Conservation (phyloP, 2,888 invertebrate genomes). For the Furcula furcula region DNA sequence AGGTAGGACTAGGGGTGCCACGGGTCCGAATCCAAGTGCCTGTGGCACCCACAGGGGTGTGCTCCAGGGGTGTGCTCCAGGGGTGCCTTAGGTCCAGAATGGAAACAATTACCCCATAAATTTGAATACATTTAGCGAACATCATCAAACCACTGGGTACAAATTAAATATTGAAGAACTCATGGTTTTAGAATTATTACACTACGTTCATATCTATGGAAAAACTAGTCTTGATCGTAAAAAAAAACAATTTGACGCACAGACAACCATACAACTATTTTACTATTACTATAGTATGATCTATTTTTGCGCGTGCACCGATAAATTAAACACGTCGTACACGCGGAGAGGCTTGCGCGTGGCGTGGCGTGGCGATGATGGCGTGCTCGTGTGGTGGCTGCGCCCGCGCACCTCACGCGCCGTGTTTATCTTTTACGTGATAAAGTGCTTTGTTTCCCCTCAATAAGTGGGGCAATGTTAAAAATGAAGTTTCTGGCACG, state of each 20-base stretch:
- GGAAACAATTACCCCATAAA: too few species aligned
- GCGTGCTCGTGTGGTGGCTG: neutral
- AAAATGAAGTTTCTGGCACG: conserved; percentile 1
- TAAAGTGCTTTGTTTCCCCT: neutral
- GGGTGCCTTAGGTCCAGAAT: too few species aligned
- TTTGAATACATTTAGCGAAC: too few species aligned
- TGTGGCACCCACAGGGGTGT: too few species aligned
- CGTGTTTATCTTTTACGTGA: conserved; percentile 14
- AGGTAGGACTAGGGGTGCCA: too few species aligned
- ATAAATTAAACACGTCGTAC: conserved; percentile 27
- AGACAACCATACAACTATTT: neutral
- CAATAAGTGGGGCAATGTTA: conserved; percentile 14
- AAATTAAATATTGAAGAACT: too few species aligned
- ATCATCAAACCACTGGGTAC: too few species aligned
- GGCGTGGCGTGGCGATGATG: neutral
- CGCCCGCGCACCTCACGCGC: neutral
- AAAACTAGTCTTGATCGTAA: neutral
- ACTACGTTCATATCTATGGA: too few species aligned
- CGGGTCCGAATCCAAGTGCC: too few species aligned
- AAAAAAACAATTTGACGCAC: neutral
- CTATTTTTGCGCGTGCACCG: conserved; percentile 30
- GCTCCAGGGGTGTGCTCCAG: too few species aligned
- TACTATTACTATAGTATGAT: conserved; percentile 17
- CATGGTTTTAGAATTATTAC: too few species aligned
- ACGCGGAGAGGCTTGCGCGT: conserved; percentile 13